phyloP scores from a whole-genome alignment of 2,888 invertebrate genomes.

The Amiota mariae region DNA sequence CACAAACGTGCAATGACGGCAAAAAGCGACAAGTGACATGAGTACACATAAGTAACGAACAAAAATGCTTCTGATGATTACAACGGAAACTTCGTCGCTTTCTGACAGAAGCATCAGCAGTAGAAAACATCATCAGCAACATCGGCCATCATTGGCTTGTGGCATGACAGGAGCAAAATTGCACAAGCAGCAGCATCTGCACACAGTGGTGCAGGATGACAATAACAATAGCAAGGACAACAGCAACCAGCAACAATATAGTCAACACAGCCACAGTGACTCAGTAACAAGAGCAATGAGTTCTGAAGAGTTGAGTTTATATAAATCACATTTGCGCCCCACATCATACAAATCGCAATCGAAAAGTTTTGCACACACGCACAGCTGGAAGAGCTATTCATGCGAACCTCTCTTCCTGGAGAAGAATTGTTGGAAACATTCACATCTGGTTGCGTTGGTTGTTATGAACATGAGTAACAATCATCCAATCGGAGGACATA shows the following conservation, averaged over 20 bases:
- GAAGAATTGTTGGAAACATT: no score
- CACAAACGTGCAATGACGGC: not conserved
- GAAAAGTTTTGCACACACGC: not conserved
- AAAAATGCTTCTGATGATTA: conserved; percentile 27
- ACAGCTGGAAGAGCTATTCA: no score
- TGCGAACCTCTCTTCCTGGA: no score
- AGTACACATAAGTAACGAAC: conserved; percentile 34
- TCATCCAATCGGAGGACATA: no score
- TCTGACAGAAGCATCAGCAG: not conserved
- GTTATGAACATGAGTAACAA: no score
- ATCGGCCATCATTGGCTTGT: conserved; percentile 34
- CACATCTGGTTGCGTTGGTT: no score
- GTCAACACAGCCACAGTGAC: conserved; percentile 27
- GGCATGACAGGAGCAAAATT: conserved; percentile 31
- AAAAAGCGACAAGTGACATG: conserved; percentile 39
- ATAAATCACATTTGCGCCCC: conserved; percentile 36
- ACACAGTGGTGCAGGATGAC: not conserved
- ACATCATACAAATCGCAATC: not conserved
- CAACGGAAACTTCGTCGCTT: not conserved
- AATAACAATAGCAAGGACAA: not conserved
- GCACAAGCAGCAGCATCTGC: conserved; percentile 32
- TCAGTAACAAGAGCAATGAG: conserved; percentile 27
- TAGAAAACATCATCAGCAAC: conserved; percentile 33
- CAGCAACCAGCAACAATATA: conserved; percentile 2
- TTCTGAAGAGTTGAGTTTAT: conserved; percentile 30